Evolutionary conservation across 2,888 invertebrate species (phyloP).

Genomic region (Tenthredo scrophulariae): DNA sequence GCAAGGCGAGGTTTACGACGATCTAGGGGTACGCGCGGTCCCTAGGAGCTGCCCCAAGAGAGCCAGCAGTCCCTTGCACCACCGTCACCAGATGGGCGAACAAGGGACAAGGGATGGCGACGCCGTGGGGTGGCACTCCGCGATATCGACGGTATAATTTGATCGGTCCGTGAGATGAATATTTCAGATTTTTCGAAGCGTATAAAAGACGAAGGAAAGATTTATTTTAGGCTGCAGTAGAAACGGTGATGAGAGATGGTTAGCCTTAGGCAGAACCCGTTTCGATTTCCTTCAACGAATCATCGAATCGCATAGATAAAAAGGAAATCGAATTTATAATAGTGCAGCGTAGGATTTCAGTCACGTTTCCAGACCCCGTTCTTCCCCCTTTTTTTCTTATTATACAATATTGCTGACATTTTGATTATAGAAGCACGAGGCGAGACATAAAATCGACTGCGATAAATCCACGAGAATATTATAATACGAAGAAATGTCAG

Average conservation of each 20-base stretch:
- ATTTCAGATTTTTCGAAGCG: conserved; percentile 38
- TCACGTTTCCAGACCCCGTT: conserved; percentile 12
- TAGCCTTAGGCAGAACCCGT: conserved; percentile 18
- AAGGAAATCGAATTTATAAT: conserved; percentile 41
- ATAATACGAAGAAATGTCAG: neutral
- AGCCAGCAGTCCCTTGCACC: conserved; percentile 21
- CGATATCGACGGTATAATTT: conserved; percentile 50
- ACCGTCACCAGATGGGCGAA: conserved; percentile 40
- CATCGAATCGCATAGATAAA: neutral
- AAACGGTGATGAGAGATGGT: conserved; percentile 36
- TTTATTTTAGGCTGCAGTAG: conserved; percentile 43
- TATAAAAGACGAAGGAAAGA: conserved; percentile 27
- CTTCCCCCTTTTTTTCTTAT: neutral
- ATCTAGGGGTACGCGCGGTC: conserved; percentile 37
- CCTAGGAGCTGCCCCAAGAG: conserved; percentile 37
- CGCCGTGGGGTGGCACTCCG: neutral
- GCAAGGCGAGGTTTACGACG: conserved; percentile 37
- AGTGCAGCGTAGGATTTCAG: conserved; percentile 15
- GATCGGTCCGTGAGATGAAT: conserved; percentile 50
- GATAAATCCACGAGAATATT: neutral
- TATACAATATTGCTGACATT: neutral
- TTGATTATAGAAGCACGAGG: neutral
- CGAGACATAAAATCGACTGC: neutral
- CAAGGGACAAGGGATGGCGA: conserved; percentile 39
- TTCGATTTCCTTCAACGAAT: conserved; percentile 39